Percentiles rank a stretch among this genome's conserved stretches.
Evolutionary conservation across 2,113 vertebrate genomes (phyloP).

Genomic region (Carollia perspicillata): DNA sequence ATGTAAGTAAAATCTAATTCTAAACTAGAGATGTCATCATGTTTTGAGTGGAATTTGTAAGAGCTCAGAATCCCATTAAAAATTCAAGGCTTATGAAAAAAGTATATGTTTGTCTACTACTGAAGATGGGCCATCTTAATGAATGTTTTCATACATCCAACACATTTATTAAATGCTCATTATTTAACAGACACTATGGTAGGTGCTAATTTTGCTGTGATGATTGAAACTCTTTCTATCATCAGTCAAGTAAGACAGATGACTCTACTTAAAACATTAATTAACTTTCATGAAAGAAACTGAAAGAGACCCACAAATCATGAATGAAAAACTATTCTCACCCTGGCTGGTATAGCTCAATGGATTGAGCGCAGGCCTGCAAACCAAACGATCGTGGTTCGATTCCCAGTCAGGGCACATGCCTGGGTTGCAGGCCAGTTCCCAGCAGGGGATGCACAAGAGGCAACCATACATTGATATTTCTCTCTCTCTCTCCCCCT

Average conservation of each 20-base stretch:
- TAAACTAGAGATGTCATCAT: background rate
- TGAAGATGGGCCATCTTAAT: background rate
- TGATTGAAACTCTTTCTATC: background rate
- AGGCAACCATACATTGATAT: no score
- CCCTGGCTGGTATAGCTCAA: no score
- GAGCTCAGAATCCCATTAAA: background rate
- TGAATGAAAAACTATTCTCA: background rate
- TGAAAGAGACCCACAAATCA: background rate
- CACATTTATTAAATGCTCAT: slow-evolving; percentile 20
- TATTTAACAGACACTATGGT: background rate
- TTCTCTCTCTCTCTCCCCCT: no score
- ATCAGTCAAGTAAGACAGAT: background rate
- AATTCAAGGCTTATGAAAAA: slow-evolving; percentile 23
- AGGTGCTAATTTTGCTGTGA: slow-evolving; percentile 25
- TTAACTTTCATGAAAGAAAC: slow-evolving; percentile 40
- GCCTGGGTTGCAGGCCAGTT: no score
- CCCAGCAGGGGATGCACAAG: no score
- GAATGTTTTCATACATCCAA: background rate
- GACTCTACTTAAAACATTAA: slow-evolving; percentile 36
- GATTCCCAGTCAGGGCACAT: no score
- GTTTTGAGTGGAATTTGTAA: slow-evolving; percentile 9
- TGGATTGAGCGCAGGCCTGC: no score
- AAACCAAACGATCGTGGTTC: no score
- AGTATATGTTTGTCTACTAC: background rate
- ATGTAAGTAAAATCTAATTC: background rate